A percentile compares a stretch with the other conserved stretches of the same genome.
Evolutionary conservation across 2,113 vertebrate species (phyloP).

Genomic region (Propithecus coquereli): DNA sequence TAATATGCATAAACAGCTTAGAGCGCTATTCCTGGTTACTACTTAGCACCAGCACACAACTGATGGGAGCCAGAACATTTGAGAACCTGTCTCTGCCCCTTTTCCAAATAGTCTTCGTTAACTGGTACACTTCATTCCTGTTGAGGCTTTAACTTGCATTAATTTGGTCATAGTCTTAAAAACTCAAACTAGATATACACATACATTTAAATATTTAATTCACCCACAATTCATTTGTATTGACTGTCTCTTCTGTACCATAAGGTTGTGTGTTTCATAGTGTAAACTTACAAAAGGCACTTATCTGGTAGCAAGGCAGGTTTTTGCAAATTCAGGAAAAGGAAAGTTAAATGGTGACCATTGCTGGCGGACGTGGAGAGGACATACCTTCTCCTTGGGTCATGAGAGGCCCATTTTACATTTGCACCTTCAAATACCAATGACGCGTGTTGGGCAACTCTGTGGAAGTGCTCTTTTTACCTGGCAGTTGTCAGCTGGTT

Average conservation of each 20-base stretch:
- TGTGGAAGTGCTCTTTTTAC: neutral
- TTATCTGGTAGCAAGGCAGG: neutral
- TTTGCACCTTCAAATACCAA: neutral
- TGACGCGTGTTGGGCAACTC: neutral
- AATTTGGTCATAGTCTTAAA: neutral
- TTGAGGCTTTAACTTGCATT: no score
- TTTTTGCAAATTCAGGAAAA: neutral
- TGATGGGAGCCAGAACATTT: neutral
- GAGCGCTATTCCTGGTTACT: neutral
- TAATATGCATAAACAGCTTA: no score
- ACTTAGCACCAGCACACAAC: no score
- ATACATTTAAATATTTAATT: neutral
- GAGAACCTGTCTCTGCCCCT: neutral
- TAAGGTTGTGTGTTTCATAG: neutral
- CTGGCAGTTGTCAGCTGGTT: neutral
- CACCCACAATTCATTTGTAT: neutral
- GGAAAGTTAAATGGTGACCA: neutral
- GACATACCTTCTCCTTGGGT: neutral
- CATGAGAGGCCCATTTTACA: neutral
- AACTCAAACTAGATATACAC: neutral
- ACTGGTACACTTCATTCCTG: neutral
- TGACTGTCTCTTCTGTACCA: neutral
- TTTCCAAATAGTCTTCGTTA: neutral
- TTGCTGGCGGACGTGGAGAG: neutral
- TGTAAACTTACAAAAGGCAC: neutral